Percentiles rank a stretch among this genome's conserved stretches.
phyloP scores from a whole-genome alignment of 2,888 invertebrate species.

The Synanthedon andrenaeformis region DNA sequence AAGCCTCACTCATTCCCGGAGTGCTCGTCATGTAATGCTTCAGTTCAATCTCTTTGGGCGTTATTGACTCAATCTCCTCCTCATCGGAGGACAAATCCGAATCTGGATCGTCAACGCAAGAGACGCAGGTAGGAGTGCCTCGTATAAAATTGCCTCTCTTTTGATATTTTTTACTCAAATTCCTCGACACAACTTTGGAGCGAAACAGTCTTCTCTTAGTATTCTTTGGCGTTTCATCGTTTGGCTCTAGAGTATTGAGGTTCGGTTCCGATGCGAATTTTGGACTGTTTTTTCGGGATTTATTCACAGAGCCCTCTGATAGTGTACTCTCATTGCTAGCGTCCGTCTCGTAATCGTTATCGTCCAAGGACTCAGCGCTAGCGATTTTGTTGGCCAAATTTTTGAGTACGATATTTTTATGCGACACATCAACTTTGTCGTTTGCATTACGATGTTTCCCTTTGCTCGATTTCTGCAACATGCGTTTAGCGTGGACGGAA shows the following conservation, averaged over 20 bases:
- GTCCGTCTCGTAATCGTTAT: constrained; percentile 49
- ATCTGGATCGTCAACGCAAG: constrained; percentile 56
- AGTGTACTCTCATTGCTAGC: constrained; percentile 55
- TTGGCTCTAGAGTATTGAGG: constrained; percentile 40
- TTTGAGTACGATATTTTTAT: constrained; percentile 57
- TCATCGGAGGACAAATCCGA: constrained; percentile 21
- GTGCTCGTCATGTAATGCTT: constrained; percentile 59
- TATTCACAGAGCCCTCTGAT: constrained; percentile 52
- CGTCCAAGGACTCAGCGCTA: constrained; percentile 46
- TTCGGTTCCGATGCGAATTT: constrained; percentile 66
- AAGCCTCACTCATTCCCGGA: constrained; percentile 41
- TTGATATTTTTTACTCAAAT: constrained; percentile 51
- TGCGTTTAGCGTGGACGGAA: constrained; percentile 25
- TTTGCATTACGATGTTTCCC: constrained; percentile 43
- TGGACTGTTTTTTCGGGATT: constrained; percentile 46
- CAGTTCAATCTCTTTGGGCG: constrained; percentile 37
- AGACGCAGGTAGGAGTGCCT: constrained; percentile 54
- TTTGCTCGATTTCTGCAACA: constrained; percentile 55
- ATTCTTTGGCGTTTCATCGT: constrained; percentile 56
- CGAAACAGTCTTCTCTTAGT: constrained; percentile 54
- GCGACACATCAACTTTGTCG: constrained; percentile 51
- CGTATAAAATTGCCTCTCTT: constrained; percentile 34
- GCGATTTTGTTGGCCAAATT: constrained; percentile 58
- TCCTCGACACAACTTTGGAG: constrained; percentile 41
- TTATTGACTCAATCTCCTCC: constrained; percentile 14